Evolutionary conservation across 1,140 invertebrate genomes (phyloP).

Genomic region (Eupeodes corollae): DNA sequence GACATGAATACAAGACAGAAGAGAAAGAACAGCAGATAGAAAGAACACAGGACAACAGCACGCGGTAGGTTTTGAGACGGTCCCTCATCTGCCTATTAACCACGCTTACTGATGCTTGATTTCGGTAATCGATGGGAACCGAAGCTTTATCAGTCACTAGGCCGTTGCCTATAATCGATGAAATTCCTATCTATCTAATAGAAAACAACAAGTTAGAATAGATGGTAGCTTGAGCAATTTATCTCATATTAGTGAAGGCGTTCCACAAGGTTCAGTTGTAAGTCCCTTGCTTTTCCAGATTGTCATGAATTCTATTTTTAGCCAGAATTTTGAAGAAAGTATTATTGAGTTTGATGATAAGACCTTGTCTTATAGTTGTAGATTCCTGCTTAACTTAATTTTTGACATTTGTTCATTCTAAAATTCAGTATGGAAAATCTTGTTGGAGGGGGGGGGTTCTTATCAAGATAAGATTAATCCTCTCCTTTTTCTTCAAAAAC

Average conservation of each 20-base stretch:
- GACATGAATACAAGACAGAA: too few species aligned
- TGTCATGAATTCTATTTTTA: background rate
- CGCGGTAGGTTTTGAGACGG: too few species aligned
- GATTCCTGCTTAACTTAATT: background rate
- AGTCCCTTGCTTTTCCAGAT: too few species aligned
- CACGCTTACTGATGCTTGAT: too few species aligned
- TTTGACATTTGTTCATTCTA: background rate
- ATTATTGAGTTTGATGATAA: too few species aligned
- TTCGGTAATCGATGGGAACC: too few species aligned
- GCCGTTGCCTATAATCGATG: too few species aligned
- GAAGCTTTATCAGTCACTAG: too few species aligned
- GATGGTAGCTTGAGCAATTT: background rate
- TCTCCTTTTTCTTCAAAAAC: background rate
- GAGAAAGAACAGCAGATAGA: too few species aligned
- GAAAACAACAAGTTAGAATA: background rate
- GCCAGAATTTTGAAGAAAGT: background rate
- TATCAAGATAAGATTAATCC: background rate
- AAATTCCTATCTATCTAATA: background rate
- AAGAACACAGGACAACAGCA: too few species aligned
- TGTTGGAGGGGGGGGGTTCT: background rate
- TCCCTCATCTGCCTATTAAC: too few species aligned
- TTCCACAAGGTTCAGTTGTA: too few species aligned
- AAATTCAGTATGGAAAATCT: background rate
- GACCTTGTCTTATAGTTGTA: background rate
- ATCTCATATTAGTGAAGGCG: background rate